Conservation (phyloP, 2,113 vertebrate genomes). For the Phyllostomus hastatus region DNA sequence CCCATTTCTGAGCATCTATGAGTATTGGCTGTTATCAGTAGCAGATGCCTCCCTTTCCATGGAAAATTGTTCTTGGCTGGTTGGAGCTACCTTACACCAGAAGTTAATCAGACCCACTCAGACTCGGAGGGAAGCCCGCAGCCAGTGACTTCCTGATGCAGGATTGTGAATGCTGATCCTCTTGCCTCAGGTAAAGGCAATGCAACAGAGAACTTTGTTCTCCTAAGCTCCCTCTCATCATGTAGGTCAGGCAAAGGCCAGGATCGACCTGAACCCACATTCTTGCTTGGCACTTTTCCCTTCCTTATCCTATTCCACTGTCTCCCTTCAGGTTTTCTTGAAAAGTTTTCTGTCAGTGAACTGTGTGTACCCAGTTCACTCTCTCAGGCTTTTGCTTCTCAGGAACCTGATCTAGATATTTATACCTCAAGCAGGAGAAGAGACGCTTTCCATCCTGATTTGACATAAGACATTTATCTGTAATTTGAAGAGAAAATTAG, state of each 20-base stretch:
- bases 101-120: neutral
- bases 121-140: neutral
- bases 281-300: neutral
- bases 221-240: neutral
- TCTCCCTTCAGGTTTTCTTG: neutral
- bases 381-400: neutral
- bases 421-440: neutral
- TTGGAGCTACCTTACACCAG: neutral
- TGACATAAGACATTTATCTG: neutral
- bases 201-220: neutral
- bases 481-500: neutral
- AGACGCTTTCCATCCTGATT: neutral
- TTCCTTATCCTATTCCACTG: neutral
- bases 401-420: neutral
- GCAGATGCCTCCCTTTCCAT: neutral
- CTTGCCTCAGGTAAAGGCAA: neutral
- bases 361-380: neutral
- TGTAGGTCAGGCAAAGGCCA: neutral
- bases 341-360: neutral
- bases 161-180: neutral
- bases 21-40: neutral
- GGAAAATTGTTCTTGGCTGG: neutral
- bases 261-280: neutral
- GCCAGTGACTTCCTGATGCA: neutral
- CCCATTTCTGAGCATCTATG: neutral